A percentile compares a stretch with the other conserved stretches of the same genome.
phyloP scores from a whole-genome alignment of 2,797 vertebrate genomes.

The Spinus pinus region DNA sequence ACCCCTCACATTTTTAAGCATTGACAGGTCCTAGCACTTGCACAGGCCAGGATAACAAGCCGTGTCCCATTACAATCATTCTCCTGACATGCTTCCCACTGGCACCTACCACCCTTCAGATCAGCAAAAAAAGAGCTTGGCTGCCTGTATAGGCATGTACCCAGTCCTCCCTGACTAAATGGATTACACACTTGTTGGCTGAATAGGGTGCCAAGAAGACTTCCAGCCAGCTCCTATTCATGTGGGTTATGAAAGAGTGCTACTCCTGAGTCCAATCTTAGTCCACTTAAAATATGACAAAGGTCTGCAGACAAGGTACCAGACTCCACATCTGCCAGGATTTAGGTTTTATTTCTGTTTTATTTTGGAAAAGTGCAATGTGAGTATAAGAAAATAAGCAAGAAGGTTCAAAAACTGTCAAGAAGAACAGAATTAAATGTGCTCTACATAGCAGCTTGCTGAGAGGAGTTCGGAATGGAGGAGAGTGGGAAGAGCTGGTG shows the following conservation, averaged over 20 bases:
- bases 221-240: neutral
- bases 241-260: neutral
- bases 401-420: neutral
- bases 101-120: neutral
- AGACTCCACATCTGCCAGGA: neutral
- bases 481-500: neutral
- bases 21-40: neutral
- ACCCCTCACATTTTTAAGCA: neutral
- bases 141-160: neutral
- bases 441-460: neutral
- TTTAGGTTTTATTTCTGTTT: neutral
- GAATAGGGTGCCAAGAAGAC: neutral
- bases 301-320: neutral
- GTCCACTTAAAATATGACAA: neutral
- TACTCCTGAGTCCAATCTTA: neutral
- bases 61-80: neutral
- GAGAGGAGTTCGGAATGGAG: neutral
- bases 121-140: neutral
- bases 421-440: neutral
- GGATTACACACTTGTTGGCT: neutral
- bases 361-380: neutral
- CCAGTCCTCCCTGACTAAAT: neutral
- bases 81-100: neutral
- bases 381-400: neutral
- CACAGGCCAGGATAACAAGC: neutral